Percentiles rank a stretch among this genome's conserved stretches.
Conservation (phyloP, 2,888 invertebrate species). For the Lacanobia wlatinum region DNA sequence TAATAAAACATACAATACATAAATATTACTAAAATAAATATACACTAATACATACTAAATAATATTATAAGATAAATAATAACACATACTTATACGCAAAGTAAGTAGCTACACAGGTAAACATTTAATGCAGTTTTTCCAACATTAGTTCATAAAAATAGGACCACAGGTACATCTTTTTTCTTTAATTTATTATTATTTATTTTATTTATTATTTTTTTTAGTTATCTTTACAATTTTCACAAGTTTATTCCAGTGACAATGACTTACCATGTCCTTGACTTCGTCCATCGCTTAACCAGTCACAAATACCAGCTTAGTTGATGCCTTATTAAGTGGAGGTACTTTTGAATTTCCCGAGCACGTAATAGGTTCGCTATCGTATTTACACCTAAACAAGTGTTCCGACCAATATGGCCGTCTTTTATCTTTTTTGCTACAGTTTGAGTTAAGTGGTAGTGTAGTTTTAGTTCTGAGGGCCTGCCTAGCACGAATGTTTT, state of each 20-base stretch:
- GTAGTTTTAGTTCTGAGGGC: slow-evolving; percentile 12
- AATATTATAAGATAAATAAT: too few species aligned
- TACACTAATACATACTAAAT: too few species aligned
- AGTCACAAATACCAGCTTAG: slow-evolving; percentile 35
- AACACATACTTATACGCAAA: too few species aligned
- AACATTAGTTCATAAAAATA: too few species aligned
- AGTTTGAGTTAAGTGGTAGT: slow-evolving; percentile 12
- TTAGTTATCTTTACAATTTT: neutral
- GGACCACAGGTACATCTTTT: too few species aligned
- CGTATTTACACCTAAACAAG: slow-evolving; percentile 63
- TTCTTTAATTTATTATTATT: too few species aligned
- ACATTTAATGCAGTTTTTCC: too few species aligned
- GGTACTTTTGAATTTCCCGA: slow-evolving; percentile 54
- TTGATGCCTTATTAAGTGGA: slow-evolving; percentile 57
- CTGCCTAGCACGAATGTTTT: too few species aligned
- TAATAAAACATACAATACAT: too few species aligned
- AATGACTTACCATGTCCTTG: neutral
- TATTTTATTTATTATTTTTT: neutral
- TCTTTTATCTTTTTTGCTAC: slow-evolving; percentile 38
- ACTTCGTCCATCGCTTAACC: slow-evolving; percentile 2
- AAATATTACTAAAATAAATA: too few species aligned
- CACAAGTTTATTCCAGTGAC: neutral
- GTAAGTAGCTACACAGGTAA: too few species aligned
- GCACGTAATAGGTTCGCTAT: slow-evolving; percentile 62
- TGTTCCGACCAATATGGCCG: slow-evolving; percentile 51